Evolutionary conservation across 2,113 vertebrate species (phyloP).

Genomic region (Grammomys surdaster): DNA sequence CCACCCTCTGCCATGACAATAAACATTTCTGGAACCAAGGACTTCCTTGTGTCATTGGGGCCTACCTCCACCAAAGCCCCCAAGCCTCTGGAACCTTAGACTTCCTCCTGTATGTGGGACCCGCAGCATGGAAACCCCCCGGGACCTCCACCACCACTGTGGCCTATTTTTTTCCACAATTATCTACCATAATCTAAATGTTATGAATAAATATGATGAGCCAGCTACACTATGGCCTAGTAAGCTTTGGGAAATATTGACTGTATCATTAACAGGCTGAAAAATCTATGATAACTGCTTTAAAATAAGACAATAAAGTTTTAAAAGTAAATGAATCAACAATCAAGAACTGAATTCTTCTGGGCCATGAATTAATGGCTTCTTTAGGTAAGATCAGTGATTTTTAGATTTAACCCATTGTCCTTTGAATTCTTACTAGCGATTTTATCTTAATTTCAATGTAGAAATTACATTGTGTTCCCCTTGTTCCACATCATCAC

Average conservation of each 20-base stretch:
- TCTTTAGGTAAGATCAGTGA: slow-evolving; percentile 34
- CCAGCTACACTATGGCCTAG: neutral
- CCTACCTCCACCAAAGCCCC: no score
- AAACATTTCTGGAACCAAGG: no score
- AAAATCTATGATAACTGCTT: neutral
- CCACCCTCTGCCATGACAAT: no score
- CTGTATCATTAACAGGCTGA: neutral
- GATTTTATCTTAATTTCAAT: slow-evolving; percentile 56
- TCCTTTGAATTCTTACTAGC: slow-evolving; percentile 1
- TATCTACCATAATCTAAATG: neutral
- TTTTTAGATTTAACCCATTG: slow-evolving; percentile 14
- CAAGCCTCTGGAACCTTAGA: no score
- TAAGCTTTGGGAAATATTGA: neutral
- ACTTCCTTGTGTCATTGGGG: no score
- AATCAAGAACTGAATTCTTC: neutral
- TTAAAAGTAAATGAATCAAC: neutral
- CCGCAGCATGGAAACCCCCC: no score
- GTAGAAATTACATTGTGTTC: slow-evolving; percentile 10
- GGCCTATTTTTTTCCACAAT: no score
- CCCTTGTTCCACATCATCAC: no score
- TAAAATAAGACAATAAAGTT: neutral
- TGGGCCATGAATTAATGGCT: neutral
- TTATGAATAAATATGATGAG: neutral
- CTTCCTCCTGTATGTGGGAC: no score
- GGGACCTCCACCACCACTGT: no score